Conservation (phyloP, 2,113 vertebrate species). For the Alouatta palliata region DNA sequence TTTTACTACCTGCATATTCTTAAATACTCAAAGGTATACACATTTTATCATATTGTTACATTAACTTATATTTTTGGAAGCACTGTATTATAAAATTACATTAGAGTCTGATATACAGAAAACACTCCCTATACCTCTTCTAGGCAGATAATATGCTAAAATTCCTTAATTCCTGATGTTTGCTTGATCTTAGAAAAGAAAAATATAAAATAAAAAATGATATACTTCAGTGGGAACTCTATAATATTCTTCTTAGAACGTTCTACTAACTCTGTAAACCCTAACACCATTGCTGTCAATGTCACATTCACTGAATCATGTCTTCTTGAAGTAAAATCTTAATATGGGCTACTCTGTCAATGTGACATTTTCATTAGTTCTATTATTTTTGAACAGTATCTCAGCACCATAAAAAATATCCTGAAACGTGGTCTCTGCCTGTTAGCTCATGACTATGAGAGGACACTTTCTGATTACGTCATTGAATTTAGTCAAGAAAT, state of each 20-base stretch:
- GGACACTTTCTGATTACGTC: constrained; percentile 61
- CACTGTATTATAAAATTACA: constrained; percentile 34
- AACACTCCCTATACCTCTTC: background rate
- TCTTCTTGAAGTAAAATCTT: constrained; percentile 69
- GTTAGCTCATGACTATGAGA: constrained; percentile 40
- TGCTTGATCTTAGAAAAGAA: constrained; percentile 51
- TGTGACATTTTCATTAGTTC: constrained; percentile 72
- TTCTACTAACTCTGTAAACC: constrained; percentile 61
- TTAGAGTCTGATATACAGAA: constrained; percentile 46
- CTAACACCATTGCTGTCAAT: constrained; percentile 41
- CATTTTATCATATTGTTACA: constrained; percentile 57
- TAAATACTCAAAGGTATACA: constrained; percentile 35
- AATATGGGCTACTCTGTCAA: constrained; percentile 64
- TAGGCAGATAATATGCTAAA: constrained; percentile 29
- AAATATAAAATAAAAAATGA: constrained; percentile 37
- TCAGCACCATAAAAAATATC: constrained; percentile 55
- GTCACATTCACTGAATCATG: constrained; percentile 54
- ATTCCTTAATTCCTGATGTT: constrained; percentile 46
- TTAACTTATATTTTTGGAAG: constrained; percentile 51
- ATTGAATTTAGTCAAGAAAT: constrained; percentile 56
- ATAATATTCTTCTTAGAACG: constrained; percentile 26
- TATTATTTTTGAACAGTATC: constrained; percentile 68
- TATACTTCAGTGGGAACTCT: background rate
- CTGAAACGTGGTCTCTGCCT: constrained; percentile 24
- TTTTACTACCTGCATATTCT: constrained; percentile 48